Evolutionary conservation across 2,888 invertebrate genomes (phyloP).

Genomic region (Drosophila recens): DNA sequence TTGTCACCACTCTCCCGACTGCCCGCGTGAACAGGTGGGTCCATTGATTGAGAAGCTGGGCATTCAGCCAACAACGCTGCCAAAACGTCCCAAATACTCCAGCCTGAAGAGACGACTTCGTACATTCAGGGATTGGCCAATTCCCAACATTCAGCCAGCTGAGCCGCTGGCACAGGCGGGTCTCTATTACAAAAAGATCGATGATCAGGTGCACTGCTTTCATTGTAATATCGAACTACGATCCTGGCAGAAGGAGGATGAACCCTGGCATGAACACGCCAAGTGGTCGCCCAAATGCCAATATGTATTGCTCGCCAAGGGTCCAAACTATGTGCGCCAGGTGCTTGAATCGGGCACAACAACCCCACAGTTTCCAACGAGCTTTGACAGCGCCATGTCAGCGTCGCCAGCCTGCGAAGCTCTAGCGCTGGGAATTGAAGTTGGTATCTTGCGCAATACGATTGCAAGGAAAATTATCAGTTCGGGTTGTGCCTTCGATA

Average conservation of each 20-base stretch:
- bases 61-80: constrained; percentile 85
- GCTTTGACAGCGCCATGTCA: constrained; percentile 80
- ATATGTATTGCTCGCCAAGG: constrained; percentile 92
- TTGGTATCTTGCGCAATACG: constrained; percentile 87
- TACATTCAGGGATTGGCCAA: constrained; percentile 92
- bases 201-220: constrained; percentile 93
- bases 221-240: constrained; percentile 96
- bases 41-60: constrained; percentile 87
- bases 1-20: no score
- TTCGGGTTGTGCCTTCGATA: constrained; percentile 88
- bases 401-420: constrained; percentile 86
- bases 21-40: no score
- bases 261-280: constrained; percentile 97
- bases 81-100: constrained; percentile 89
- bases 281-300: constrained; percentile 96
- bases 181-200: constrained; percentile 92
- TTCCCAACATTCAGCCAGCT: constrained; percentile 90
- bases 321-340: constrained; percentile 90
- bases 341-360: constrained; percentile 71
- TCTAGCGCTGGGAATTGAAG: constrained; percentile 88
- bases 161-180: constrained; percentile 93
- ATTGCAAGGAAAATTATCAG: constrained; percentile 87
- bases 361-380: constrained; percentile 45
- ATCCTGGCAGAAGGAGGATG: constrained; percentile 95
- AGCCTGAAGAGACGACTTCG: constrained; percentile 89